phyloP scores from a whole-genome alignment of 2,888 invertebrate species.

The Stegana nigrithorax region DNA sequence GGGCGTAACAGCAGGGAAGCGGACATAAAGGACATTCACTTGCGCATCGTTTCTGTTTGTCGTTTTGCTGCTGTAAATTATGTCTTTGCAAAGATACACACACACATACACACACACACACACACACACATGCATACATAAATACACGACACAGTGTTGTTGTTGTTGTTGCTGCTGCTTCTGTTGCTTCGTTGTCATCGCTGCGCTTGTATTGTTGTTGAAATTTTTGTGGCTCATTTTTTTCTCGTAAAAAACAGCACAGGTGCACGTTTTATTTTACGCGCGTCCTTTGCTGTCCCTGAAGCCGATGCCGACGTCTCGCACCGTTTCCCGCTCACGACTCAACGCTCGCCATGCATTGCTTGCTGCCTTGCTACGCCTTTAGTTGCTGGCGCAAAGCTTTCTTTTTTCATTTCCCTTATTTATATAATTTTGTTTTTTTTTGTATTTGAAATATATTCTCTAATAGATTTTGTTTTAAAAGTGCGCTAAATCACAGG shows the following conservation, averaged over 20 bases:
- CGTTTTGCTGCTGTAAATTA: constrained; percentile 19
- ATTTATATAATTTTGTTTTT: no score
- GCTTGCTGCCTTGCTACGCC: no score
- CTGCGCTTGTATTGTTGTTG: no score
- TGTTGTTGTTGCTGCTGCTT: constrained; percentile 50
- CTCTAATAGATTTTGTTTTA: no score
- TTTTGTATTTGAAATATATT: no score
- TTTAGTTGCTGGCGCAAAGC: no score
- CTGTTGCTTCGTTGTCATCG: constrained; percentile 5
- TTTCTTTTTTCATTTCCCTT: no score
- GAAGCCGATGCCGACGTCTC: no score
- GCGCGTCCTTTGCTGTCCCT: constrained; percentile 53
- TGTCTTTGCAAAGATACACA: constrained; percentile 29
- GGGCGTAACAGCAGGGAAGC: constrained; percentile 33
- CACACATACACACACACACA: constrained; percentile 28
- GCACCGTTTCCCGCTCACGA: no score
- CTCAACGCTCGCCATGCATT: no score
- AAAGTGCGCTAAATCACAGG: no score
- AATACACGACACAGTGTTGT: constrained; percentile 37
- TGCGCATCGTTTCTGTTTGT: constrained; percentile 39
- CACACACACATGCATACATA: constrained; percentile 19
- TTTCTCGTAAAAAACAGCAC: constrained; percentile 48
- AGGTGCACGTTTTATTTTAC: constrained; percentile 52
- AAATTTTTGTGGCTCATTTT: constrained; percentile 27
- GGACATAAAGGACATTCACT: constrained; percentile 54